Conservation (phyloP, 1,140 invertebrate genomes). For the Piezodorus guildinii region DNA sequence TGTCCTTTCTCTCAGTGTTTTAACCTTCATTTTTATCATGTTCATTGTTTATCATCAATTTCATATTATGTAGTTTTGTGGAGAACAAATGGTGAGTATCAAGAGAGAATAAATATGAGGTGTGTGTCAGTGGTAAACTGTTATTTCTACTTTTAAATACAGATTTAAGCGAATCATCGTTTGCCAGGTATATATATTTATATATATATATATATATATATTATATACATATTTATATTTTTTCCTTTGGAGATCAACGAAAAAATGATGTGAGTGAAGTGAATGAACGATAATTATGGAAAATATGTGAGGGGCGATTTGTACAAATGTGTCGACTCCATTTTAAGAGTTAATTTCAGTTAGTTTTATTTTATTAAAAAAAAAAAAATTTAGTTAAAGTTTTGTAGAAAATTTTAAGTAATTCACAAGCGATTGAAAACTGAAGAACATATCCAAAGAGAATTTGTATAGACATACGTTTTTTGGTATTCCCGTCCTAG, state of each 20-base stretch:
- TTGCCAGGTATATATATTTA: background rate
- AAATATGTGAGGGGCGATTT: constrained; percentile 11
- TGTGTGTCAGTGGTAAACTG: constrained; percentile 1
- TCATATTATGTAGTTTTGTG: background rate
- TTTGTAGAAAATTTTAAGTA: background rate
- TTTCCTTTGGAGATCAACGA: constrained; percentile 5
- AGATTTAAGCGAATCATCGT: background rate
- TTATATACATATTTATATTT: background rate
- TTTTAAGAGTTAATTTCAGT: background rate
- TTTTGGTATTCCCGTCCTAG: background rate
- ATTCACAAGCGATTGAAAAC: too few relatives aligned
- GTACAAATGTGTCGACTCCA: constrained; percentile 13
- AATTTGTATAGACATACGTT: background rate
- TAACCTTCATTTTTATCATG: background rate
- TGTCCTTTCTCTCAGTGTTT: background rate
- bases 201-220: too few relatives aligned
- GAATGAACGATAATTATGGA: constrained; percentile 2
- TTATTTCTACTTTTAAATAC: background rate
- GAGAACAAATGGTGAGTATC: constrained; percentile 12
- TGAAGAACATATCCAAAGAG: constrained; percentile 13
- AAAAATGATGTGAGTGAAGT: constrained; percentile 4
- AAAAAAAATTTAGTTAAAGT: background rate
- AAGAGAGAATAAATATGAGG: constrained; percentile 9
- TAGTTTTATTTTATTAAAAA: constrained; percentile 2
- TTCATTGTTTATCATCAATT: background rate